These are phyloP conservation scores for Globia sparganii DNA, from an alignment of 2,888 invertebrate species.

Conservation along the genomic window DNA sequence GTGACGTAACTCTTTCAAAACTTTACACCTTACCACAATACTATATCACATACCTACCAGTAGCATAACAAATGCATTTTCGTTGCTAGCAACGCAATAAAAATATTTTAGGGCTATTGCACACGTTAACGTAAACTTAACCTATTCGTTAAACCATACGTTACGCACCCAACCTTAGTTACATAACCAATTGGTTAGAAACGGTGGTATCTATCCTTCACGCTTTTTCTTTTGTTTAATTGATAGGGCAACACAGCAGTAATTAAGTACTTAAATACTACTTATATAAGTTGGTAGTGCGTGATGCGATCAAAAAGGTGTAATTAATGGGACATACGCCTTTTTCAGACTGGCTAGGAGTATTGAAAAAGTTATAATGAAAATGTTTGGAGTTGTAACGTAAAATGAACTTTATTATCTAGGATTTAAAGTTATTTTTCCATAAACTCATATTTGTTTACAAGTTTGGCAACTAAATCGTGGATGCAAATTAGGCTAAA, in stretches of 20 bases:
- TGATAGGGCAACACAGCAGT: constrained; percentile 29
- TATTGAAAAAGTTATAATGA: too few relatives aligned
- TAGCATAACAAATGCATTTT: constrained; percentile 25
- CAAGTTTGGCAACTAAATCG: too few relatives aligned
- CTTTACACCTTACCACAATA: neutral
- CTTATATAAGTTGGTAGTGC: neutral
- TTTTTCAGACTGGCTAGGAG: too few relatives aligned
- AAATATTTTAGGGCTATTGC: constrained; percentile 5
- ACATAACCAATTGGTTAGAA: constrained; percentile 30
- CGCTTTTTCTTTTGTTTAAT: constrained; percentile 61
- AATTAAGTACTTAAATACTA: neutral
- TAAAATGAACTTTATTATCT: too few relatives aligned
- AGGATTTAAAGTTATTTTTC: too few relatives aligned
- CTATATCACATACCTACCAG: neutral
- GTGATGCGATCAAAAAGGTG: neutral
- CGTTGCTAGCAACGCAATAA: constrained; percentile 8
- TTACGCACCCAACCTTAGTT: constrained; percentile 13
- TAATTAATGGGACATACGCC: too few relatives aligned
- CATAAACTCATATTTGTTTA: too few relatives aligned
- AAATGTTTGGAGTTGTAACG: too few relatives aligned
- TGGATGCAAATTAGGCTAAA: too few relatives aligned
- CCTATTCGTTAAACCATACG: constrained; percentile 6
- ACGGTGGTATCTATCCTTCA: constrained; percentile 36
- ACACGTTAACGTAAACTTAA: neutral
- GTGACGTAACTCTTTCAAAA: neutral